phyloP scores from a whole-genome alignment of 2,113 vertebrate species.

The Podarcis muralis region DNA sequence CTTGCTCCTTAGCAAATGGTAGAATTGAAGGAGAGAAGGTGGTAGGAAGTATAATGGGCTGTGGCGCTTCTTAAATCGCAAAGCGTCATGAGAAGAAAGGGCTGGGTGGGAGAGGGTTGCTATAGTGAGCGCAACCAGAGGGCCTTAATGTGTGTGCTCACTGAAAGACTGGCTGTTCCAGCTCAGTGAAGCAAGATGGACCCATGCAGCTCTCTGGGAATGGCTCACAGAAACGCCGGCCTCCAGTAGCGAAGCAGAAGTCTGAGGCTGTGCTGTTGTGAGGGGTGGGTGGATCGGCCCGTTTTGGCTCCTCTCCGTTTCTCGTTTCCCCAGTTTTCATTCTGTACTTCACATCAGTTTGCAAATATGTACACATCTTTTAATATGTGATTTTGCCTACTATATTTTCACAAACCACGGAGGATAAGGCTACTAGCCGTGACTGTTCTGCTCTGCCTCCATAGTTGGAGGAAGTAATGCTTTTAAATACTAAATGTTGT shows the following conservation, averaged over 20 bases:
- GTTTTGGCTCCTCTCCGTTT: no score
- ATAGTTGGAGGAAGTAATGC: no score
- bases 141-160: constrained; percentile 44
- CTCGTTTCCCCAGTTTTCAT: no score
- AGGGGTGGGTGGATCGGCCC: no score
- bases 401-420: no score
- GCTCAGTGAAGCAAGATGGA: constrained; percentile 77
- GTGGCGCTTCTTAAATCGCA: constrained; percentile 25
- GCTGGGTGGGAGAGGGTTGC: constrained; percentile 46
- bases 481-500: no score
- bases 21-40: constrained; percentile 12
- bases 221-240: constrained; percentile 52
- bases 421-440: no score
- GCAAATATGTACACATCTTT: no score
- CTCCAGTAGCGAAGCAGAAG: constrained; percentile 45
- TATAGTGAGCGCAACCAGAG: constrained; percentile 67
- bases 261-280: constrained; percentile 41
- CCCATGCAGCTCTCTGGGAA: constrained; percentile 70
- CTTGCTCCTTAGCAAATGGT: neutral
- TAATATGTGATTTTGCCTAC: no score
- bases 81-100: accelerated
- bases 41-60: constrained; percentile 16
- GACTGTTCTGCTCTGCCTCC: no score
- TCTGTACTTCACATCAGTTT: neutral
- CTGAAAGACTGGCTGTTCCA: constrained; percentile 68